Conservation (phyloP, 2,888 invertebrate species). For the Didymodactylos carnosus region DNA sequence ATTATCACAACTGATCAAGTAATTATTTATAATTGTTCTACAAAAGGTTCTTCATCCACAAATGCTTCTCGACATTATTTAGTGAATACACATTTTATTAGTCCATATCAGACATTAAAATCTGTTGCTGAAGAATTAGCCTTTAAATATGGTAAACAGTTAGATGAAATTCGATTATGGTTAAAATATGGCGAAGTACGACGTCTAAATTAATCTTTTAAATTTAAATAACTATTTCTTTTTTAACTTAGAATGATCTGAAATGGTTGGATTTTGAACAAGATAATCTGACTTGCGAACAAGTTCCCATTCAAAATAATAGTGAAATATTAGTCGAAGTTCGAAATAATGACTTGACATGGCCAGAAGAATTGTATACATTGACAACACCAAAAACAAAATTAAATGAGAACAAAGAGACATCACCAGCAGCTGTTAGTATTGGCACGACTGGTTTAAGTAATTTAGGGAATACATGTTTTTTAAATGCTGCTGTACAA, state of each 20-base stretch:
- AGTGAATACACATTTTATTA: not conserved
- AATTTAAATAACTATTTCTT: not conserved
- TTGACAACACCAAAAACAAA: conserved; percentile 30
- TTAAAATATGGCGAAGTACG: not conserved
- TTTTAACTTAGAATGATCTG: not conserved
- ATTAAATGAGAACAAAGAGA: not conserved
- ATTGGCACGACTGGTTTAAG: conserved; percentile 38
- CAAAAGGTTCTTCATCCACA: not conserved
- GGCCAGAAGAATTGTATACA: conserved; percentile 72
- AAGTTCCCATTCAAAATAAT: not conserved
- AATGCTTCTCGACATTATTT: not conserved
- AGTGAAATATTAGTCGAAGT: conserved; percentile 34
- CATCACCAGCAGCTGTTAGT: not conserved
- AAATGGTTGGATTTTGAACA: not conserved
- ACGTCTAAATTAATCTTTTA: too few species aligned
- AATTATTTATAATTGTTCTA: not conserved
- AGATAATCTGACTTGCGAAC: not conserved
- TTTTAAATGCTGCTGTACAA: conserved; percentile 84
- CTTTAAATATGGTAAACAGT: not conserved
- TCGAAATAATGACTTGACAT: conserved; percentile 66
- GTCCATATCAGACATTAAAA: not conserved
- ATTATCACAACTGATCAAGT: not conserved
- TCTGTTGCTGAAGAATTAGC: not conserved
- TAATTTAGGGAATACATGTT: conserved; percentile 84
- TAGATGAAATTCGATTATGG: not conserved